Evolutionary conservation across 2,888 invertebrate species (phyloP), one percentile per base, ranked within the genome.

Genomic region (Sialis lutaria): DNA sequence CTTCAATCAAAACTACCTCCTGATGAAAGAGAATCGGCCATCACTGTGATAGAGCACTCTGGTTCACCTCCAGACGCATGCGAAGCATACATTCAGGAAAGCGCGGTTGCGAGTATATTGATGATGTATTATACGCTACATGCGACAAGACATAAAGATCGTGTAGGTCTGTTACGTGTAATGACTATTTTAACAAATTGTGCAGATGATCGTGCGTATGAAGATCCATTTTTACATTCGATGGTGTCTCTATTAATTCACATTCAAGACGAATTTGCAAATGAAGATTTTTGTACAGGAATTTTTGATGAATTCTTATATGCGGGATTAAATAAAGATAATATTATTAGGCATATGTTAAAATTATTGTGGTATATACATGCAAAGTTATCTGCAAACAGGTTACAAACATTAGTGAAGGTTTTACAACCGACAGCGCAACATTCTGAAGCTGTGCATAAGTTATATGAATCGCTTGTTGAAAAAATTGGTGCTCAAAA

Each of bases 241-340:
- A 68, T 96, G 56, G 88, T 87, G 57, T 83, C 88, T 1, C 65
- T 87, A 42, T 69, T 96, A 6, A 83, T 92, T 54, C 84, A 86
- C 50, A 81, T 93, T 72, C 79, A 82, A 4, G 95, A 96, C 53
- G 93, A 93, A 64, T 95, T 96, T 60, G 74, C 85, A 53, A 84
- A 87, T 0, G 91, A 93, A 66, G 92, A 93, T 55, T 93, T 95
- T 61, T 93, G 92, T 64, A 91, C 91, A 3, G 88, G 89, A 1
- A 76, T 96, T 40, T 93, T 96, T 67, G 93, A 95, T 64, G 92
- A 93, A 63, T 95, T 95, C 64, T 85, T 96, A 58, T 83, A 92
- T 64, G 90, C 91, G 48, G 88, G 88, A 0, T 69, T 93, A 12
- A 78, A 82, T 1, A 77, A 86, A 51, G 93, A 95, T 58, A 93